Conservation (phyloP, 1,140 invertebrate genomes). For the Eubasilissa regina region DNA sequence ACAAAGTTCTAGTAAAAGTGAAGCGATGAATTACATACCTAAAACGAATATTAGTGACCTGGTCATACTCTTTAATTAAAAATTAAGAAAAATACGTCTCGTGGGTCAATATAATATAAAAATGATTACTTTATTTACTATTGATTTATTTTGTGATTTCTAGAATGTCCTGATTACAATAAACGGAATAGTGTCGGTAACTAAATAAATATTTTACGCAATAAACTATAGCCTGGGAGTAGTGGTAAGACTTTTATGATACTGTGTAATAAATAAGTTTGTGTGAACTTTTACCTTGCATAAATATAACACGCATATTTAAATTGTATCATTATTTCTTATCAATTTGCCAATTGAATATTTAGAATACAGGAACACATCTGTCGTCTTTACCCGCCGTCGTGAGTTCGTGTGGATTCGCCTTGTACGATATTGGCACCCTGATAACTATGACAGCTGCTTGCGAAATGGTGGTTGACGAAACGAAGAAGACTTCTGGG, state of each 20-base stretch:
- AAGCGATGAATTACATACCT: too few relatives aligned
- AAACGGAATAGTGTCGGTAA: background rate
- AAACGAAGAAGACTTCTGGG: conserved; percentile 43
- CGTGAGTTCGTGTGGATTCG: conserved; percentile 6
- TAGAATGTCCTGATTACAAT: conserved; percentile 2
- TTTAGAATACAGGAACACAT: background rate
- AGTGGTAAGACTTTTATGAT: background rate
- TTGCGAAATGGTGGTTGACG: conserved; percentile 49
- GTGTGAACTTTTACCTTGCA: too few relatives aligned
- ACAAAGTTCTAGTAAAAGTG: too few relatives aligned
- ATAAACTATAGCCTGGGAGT: background rate
- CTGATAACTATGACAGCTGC: conserved; percentile 57
- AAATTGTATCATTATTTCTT: too few relatives aligned
- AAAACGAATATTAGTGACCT: too few relatives aligned
- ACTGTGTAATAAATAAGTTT: background rate
- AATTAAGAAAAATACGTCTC: too few relatives aligned
- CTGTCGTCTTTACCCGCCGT: background rate
- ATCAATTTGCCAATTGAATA: too few relatives aligned
- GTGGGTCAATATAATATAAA: too few relatives aligned
- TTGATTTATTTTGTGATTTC: background rate
- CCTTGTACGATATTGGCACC: conserved; percentile 39
- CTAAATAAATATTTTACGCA: conserved; percentile 2
- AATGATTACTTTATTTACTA: too few relatives aligned
- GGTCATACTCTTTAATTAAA: too few relatives aligned
- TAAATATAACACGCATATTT: too few relatives aligned